phyloP scores from a whole-genome alignment of 2,797 vertebrate genomes.

The Dendrocincla fuliginosa region DNA sequence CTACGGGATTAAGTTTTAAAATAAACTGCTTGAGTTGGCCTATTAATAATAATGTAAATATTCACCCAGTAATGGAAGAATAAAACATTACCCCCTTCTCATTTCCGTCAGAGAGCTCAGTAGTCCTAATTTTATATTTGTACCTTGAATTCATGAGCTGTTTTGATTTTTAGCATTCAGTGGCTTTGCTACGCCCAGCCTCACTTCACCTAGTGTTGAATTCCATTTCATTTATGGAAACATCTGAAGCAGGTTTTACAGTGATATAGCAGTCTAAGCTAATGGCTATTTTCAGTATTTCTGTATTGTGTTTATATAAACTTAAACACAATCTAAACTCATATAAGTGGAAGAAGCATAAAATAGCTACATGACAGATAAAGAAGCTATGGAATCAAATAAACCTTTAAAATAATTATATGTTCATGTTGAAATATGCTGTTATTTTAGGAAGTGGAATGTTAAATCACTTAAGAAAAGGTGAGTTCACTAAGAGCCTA shows the following conservation, averaged over 20 bases:
- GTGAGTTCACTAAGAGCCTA: neutral
- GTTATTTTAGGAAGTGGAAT: conserved; percentile 28
- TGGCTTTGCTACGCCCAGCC: neutral
- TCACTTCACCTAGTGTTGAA: neutral
- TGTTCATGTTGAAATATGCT: neutral
- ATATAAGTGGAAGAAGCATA: neutral
- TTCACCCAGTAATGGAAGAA: neutral
- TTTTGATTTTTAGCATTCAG: neutral
- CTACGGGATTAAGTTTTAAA: neutral
- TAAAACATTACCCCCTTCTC: neutral
- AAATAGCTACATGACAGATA: conserved; percentile 9
- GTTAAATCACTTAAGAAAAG: neutral
- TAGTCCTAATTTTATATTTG: neutral
- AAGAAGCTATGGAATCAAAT: conserved; percentile 19
- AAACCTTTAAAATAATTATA: conserved; percentile 33
- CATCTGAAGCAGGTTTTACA: neutral
- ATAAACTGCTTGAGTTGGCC: neutral
- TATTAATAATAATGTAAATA: neutral
- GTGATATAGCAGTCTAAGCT: neutral
- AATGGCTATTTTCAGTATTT: neutral
- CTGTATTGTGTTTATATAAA: neutral
- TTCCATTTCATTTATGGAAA: neutral
- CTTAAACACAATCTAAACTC: neutral
- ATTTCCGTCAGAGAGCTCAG: neutral
- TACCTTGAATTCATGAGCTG: neutral